Evolutionary conservation across 2,888 invertebrate species (phyloP), one percentile per base, ranked within the genome.

Genomic region (Drosophila diplacantha): DNA sequence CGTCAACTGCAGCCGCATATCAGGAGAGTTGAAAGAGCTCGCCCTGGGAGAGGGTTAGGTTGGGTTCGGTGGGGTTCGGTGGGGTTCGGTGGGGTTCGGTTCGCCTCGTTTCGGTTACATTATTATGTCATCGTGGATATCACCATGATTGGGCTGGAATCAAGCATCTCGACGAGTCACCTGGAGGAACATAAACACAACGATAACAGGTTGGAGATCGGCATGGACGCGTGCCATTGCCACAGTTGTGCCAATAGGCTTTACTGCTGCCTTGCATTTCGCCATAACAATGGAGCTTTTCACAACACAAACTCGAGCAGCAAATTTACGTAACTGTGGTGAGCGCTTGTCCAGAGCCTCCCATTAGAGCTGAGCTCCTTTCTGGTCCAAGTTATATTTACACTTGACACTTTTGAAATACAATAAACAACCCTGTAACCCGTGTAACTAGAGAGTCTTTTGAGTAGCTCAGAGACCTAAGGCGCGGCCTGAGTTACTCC

Each of bases 71-170:
- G 2, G 2, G 20, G 20, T 20, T 20, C 20, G 20, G 20, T n/a
- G n/a, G n/a, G n/a, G 20, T 20, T 20, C 20, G 20, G 20, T 20
- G 2, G 20, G 20, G 22, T 22, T 22, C 22, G 22, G 22, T 34
- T 29, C 2, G 9, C 2, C 24, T 11, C 26, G 7, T 12, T 20
- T 5, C 9, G 31, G 32, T 47, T 47, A 47, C 46, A 44, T 18
- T 29, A 14, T 44, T n/a, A n/a, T n/a, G n/a, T n/a, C n/a, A n/a
- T n/a, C 5, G n/a, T 8, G 14, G 11, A 18, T 41, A 29, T 14
- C 59, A 58, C 35, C 58, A 58, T 58, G 58, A 58, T 56, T 20
- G 20, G 1, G 12, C 8, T 12, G 4, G 3, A 5, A 4, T 7
- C 9, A 4, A 26, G 24, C 20, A 58, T 57, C 58, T 29, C 16